A percentile compares a stretch with the other conserved stretches of the same genome.
Conservation (phyloP, 2,797 vertebrate species). For the Anas bahamensis region DNA sequence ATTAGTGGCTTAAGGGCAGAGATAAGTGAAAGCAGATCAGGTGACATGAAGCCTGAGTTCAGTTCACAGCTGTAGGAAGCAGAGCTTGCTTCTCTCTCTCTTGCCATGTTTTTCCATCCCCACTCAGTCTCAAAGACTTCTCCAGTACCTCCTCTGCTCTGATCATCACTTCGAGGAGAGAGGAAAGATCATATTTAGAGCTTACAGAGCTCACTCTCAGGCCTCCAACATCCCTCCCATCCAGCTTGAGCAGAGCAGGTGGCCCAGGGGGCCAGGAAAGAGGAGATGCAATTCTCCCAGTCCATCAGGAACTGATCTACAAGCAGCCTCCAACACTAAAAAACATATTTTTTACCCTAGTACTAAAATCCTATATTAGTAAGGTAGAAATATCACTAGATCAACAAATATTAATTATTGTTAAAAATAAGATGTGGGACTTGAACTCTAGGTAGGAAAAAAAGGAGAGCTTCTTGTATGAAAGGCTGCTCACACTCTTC, state of each 20-base stretch:
- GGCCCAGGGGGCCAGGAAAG: neutral
- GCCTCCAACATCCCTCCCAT: neutral
- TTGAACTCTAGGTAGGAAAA: neutral
- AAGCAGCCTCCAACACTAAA: neutral
- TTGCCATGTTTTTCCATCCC: neutral
- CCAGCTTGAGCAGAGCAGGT: neutral
- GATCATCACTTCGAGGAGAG: neutral
- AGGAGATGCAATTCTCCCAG: neutral
- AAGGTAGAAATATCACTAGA: neutral
- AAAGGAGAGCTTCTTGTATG: neutral
- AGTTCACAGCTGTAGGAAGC: neutral
- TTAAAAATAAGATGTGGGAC: neutral
- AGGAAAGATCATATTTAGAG: neutral
- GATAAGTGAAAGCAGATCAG: neutral
- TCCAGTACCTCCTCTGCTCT: neutral
- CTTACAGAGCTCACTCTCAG: neutral
- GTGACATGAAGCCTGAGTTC: neutral
- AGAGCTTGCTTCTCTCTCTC: neutral
- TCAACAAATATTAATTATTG: neutral
- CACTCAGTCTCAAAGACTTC: neutral
- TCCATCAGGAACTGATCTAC: neutral
- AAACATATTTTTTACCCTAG: accelerated
- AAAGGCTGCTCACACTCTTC: neutral
- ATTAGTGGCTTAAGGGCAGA: neutral
- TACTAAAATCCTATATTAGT: neutral